Percentiles rank a stretch among this genome's conserved stretches.
Evolutionary conservation across 2,888 invertebrate species (phyloP).

Genomic region (Drosophila algonquin): DNA sequence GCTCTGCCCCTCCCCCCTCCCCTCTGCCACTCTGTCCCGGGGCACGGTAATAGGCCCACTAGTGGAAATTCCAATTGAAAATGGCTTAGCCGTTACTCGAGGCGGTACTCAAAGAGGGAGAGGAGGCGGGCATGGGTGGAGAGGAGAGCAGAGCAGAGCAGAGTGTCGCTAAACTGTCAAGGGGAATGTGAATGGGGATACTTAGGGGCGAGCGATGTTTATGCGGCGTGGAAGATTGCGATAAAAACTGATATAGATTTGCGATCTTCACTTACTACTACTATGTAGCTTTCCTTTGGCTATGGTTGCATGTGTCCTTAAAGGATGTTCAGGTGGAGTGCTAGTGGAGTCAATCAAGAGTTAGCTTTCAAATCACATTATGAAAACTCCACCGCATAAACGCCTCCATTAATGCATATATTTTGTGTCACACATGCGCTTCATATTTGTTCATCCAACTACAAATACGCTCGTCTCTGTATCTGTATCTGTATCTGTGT

Average conservation of each 20-base stretch:
- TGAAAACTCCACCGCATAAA: not conserved
- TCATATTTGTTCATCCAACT: conserved; percentile 15
- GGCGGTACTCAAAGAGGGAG: conserved; percentile 4
- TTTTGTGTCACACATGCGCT: not conserved
- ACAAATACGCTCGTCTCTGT: conserved; percentile 1
- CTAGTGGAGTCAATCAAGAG: too few species aligned
- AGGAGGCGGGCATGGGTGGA: too few species aligned
- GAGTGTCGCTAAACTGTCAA: not conserved
- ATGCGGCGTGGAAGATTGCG: not conserved
- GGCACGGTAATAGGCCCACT: conserved; percentile 34
- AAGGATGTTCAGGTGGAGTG: too few species aligned
- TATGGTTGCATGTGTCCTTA: too few species aligned
- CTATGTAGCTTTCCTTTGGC: too few species aligned
- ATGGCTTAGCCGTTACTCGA: conserved; percentile 36
- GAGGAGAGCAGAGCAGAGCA: too few species aligned
- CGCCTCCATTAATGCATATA: conserved; percentile 2
- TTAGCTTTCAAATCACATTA: not conserved
- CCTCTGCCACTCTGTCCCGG: not conserved
- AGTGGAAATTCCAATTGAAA: conserved; percentile 43
- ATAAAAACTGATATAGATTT: too few species aligned
- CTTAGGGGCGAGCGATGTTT: not conserved
- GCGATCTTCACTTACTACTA: too few species aligned
- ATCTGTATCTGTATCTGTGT: not conserved
- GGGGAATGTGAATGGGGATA: not conserved
- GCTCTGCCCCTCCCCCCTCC: not conserved